Base-by-base conservation (phyloP, 2,113 vertebrate species). In the Sciurus niger region DNA sequence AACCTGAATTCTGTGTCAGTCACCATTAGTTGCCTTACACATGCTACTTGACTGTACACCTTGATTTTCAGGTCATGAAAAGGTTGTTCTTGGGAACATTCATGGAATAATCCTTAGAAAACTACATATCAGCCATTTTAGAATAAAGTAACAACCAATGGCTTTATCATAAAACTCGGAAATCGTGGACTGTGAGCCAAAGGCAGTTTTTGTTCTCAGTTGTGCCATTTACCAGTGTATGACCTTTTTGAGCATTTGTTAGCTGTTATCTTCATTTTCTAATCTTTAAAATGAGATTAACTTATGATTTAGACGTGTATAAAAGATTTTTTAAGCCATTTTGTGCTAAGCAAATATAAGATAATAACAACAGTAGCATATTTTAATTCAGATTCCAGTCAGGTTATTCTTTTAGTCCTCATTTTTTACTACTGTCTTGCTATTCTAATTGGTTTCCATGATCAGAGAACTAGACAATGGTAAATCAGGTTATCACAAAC, bases 401-500 rank as follows among this genome's bases (percentile, higher is more conserved):
- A 37, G 86, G 43, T 68, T 92, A 8, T 73, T 94, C 40, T 94
- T 94, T 90, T 70, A 55, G 46, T 89, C 16, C 11, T 86, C 53
- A 60, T 53, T 34, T 30, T 93, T 84, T 65, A 53, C 86, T 34
- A 77, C 78, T 60, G 1, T 85, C 87, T 95, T 86, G n/a, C 63
- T 8, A 67, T 90, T 88, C 48, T 93, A 80, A 86, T 86, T 95
- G 74, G 28, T 46, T 28, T 88, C 16, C 2, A 22, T 17, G 70
- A 16, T 51, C 88, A 93, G n/a, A 86, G 37, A 92, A 91, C 28
- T 85, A 46, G 74, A 92, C 68, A 70, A 1, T 70, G 92, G 63
- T 82, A 94, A 94, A 79, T 46, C 30, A 46, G 84, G 40, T 94
- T 93, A 90, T 72, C 65, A 95, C 67, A 95, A 93, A 89, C 80